phyloP scores from a whole-genome alignment of 2,113 vertebrate species.

The Sphaerodactylus townsendi region DNA sequence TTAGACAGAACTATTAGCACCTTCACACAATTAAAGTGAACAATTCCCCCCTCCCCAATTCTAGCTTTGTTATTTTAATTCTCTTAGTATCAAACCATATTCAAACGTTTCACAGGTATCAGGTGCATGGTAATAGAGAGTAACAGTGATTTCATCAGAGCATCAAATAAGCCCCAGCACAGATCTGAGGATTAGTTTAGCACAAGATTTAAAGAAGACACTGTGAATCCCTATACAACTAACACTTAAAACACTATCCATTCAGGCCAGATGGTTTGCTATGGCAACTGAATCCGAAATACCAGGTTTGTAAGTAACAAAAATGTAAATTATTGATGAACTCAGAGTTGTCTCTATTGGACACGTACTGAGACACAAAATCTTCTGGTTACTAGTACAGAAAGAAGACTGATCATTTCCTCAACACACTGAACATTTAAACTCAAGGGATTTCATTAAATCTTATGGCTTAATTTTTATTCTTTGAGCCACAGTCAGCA shows the following conservation, averaged over 20 bases:
- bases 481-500: conserved; percentile 68
- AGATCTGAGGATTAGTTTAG: conserved; percentile 69
- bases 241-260: conserved; percentile 57
- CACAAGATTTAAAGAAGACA: conserved; percentile 61
- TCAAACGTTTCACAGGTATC: conserved; percentile 44
- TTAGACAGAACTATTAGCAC: conserved; percentile 40
- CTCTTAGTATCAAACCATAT: conserved; percentile 35
- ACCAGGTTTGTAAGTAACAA: conserved; percentile 65
- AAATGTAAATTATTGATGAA: conserved; percentile 72
- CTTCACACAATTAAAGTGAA: conserved; percentile 25
- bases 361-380: conserved; percentile 56
- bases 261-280: conserved; percentile 64
- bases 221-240: conserved; percentile 61
- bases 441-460: conserved; percentile 73
- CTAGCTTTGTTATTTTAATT: conserved; percentile 41
- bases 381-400: conserved; percentile 46
- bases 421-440: conserved; percentile 63
- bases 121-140: conserved; percentile 50
- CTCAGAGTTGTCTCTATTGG: conserved; percentile 56
- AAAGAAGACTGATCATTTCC: conserved; percentile 63
- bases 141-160: conserved; percentile 57
- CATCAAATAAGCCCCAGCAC: conserved; percentile 51
- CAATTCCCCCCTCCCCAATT: too few species aligned
- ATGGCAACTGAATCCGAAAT: conserved; percentile 66
- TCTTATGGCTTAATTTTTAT: conserved; percentile 74